Conservation (phyloP, 2,113 vertebrate species). For the Tetrax tetrax region DNA sequence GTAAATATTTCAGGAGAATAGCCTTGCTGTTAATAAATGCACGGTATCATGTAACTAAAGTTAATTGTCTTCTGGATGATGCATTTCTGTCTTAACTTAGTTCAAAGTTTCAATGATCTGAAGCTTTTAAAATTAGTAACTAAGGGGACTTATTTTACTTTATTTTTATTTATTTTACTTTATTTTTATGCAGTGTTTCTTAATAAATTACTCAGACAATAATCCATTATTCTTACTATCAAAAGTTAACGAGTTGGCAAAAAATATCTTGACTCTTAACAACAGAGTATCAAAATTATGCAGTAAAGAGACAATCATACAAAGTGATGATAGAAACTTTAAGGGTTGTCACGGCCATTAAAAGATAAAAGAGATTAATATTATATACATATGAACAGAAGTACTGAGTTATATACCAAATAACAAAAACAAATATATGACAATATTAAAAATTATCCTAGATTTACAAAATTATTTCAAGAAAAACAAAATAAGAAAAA, state of each 20-base stretch:
- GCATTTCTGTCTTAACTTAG: neutral
- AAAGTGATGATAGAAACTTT: neutral
- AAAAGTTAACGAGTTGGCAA: neutral
- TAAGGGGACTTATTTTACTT: neutral
- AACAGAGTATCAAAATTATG: neutral
- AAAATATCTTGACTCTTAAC: neutral
- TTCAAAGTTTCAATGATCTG: neutral
- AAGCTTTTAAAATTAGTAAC: neutral
- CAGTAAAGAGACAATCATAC: neutral
- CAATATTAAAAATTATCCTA: neutral
- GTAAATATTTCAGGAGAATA: neutral
- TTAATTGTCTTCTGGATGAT: neutral
- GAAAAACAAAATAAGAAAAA: neutral
- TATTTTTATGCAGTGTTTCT: neutral
- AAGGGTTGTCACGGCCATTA: neutral
- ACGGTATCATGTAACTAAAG: neutral
- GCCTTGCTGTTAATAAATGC: neutral
- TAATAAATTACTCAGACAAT: neutral
- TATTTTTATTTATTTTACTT: too few relatives aligned
- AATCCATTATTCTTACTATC: neutral
- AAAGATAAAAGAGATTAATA: neutral
- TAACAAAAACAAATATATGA: neutral
- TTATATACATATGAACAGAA: neutral
- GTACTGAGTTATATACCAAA: neutral
- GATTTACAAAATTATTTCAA: neutral